Evolutionary conservation across 1,140 invertebrate species (phyloP), one percentile per base, ranked within the genome.

Genomic region (Idris sp.): DNA sequence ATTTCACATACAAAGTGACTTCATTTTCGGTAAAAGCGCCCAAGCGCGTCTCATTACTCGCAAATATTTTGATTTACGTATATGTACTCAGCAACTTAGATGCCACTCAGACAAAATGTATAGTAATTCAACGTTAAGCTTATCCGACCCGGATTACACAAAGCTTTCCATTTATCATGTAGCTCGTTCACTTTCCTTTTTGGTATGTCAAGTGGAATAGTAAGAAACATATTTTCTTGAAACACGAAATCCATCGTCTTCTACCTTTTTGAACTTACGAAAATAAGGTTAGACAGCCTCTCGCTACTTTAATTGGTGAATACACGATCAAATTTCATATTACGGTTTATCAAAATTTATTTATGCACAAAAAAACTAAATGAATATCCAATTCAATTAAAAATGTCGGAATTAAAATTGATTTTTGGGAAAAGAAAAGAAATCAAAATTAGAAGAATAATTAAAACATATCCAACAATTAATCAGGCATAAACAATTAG

Each of bases 111-210:
- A 43, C 16, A 4, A 30, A 46, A 71, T 71, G 53, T 62, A 56
- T 56, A 62, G 49, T 61, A 53, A 72, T 56, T 53, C 56, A 10
- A 6, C 38, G 48, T 22, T 36, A 30, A 49, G 46, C 44, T 58
- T 51, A 58, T 43, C 59, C 53, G 10, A 49, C 25, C 30, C 10
- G 10, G 19, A 35, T 54, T 58, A 62, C 25, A 61, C 43, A 25
- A 46, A 48, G 13, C 54, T 59, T 59, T 44, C 38, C 65, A 73
- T 65, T 73, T 65, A 65, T 73, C 56, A 56, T 58, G 31, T 46
- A 36, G 26, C 25, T 51, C 30, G 28, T 25, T 43, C 30, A 15
- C 30, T 43, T 53, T 51, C 16, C 26, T 14, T 16, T 4, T 18
- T 33, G 28, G 38, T 51, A 49, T 43, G 49, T 68, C 35, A 25